These are phyloP conservation scores for Magallana ariakensis DNA, from an alignment of 1,140 invertebrate genomes.

Conservation along the genomic window DNA sequence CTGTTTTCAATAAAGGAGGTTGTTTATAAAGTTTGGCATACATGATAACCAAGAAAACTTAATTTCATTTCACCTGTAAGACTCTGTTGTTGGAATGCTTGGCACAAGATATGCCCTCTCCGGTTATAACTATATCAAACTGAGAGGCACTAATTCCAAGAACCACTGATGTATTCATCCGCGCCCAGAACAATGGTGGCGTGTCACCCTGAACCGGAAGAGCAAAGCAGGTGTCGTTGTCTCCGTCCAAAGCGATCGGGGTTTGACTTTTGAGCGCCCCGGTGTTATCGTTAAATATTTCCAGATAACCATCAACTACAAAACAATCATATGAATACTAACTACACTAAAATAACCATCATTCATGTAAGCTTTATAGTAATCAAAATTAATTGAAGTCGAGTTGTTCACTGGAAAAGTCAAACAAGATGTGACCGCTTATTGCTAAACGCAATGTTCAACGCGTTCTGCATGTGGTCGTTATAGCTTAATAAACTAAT, in stretches of 20 bases:
- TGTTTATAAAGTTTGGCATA: too few species aligned
- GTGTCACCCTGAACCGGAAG: constrained; percentile 49
- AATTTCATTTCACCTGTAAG: constrained; percentile 43
- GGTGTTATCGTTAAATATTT: constrained; percentile 47
- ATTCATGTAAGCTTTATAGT: too few species aligned
- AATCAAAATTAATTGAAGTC: too few species aligned
- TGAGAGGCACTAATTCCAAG: constrained; percentile 40
- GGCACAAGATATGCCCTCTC: constrained; percentile 47
- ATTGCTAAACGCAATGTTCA: too few species aligned
- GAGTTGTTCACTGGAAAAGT: too few species aligned
- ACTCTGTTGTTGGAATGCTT: constrained; percentile 35
- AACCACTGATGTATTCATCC: constrained; percentile 49
- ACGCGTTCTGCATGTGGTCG: too few species aligned
- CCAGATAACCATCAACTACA: constrained; percentile 50
- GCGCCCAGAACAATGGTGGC: constrained; percentile 51
- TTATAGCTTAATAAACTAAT: too few species aligned
- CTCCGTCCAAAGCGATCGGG: constrained; percentile 35
- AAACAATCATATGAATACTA: neutral
- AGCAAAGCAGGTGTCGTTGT: constrained; percentile 38
- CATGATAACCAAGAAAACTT: too few species aligned
- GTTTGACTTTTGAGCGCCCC: neutral
- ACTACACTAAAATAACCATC: too few species aligned
- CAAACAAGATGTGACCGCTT: too few species aligned
- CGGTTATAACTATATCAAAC: constrained; percentile 44
- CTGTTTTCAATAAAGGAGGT: too few species aligned